Evolutionary conservation across 2,888 invertebrate genomes (phyloP).

Genomic region (Ormyrus thymus): DNA sequence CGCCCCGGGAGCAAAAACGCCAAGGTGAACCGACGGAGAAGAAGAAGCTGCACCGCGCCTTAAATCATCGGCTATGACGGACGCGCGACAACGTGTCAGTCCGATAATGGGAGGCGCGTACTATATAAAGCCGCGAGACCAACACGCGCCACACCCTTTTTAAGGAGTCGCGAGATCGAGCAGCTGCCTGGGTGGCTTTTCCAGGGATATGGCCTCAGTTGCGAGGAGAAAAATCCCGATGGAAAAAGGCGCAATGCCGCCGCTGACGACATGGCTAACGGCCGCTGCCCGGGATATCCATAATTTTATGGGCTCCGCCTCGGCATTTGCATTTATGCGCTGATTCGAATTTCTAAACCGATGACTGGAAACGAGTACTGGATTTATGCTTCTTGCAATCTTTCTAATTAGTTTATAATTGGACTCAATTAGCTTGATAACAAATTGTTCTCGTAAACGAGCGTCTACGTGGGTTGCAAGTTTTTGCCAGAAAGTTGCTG

Average conservation of each 20-base stretch:
- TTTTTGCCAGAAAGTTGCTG: too few relatives aligned
- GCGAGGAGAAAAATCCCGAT: neutral
- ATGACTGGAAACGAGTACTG: neutral
- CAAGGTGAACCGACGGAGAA: slow-evolving; percentile 39
- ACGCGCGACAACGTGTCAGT: slow-evolving; percentile 33
- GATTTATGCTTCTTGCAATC: too few relatives aligned
- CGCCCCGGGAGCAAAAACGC: neutral
- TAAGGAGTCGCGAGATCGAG: slow-evolving; percentile 39
- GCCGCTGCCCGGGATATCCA: too few relatives aligned
- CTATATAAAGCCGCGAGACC: slow-evolving; percentile 55
- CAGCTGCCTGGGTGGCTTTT: slow-evolving; percentile 50
- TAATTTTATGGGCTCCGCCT: too few relatives aligned
- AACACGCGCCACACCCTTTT: slow-evolving; percentile 55
- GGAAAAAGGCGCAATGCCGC: too few relatives aligned
- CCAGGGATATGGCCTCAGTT: slow-evolving; percentile 36
- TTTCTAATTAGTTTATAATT: too few relatives aligned
- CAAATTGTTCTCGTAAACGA: too few relatives aligned
- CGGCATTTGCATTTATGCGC: too few relatives aligned
- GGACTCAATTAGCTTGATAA: too few relatives aligned
- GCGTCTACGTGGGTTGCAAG: too few relatives aligned
- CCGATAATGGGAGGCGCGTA: slow-evolving; percentile 23
- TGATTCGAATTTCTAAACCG: neutral
- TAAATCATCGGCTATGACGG: slow-evolving; percentile 50
- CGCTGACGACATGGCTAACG: too few relatives aligned
- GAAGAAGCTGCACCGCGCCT: slow-evolving; percentile 30